Base-by-base conservation (phyloP, 2,797 vertebrate species). In the Micropoecilia bifurca region DNA sequence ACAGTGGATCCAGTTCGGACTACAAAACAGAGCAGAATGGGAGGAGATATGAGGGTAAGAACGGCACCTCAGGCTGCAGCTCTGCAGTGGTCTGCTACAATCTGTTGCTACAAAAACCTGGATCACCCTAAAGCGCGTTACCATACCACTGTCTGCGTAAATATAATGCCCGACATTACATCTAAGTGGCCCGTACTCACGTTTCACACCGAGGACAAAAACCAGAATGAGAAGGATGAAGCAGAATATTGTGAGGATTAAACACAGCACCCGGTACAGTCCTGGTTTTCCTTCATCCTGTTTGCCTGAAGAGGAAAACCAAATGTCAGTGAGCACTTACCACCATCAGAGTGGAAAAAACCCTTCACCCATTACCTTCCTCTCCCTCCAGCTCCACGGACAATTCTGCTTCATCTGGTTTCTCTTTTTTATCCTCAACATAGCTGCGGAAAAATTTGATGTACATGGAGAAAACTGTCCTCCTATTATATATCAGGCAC, bases 361-460 rank as follows among this genome's bases (percentile, higher is more conserved):
- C 72, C 30, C 9, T 73, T 50, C 22, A 4, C 2, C 47, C 84
- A n/a, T 53, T 88, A 93, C 93, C 92, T 88, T 91, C 86, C 41
- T 78, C 72, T 3, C 45, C 79, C 6, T 86, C 77, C 78, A 93
- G 77, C 33, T 90, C 87, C 69, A 93, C 91, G 1, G 86, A 86
- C 69, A 93, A 80, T 50, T 86, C 75, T 25, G 87, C 78, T 18
- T 53, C 76, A 2, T 59, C 9, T 33, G n/a, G 71, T 7, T 90
- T 75, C 25, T 83, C 85, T 73, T 92, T 93, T 47, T 84, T 85
- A 71, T 86, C 91, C 18, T 43, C 76, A 5, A 75, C 86, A 77
- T 89, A 93, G 80, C 63, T 84, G 55, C 84, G 87, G 16, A 89
- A 95, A 13, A 96, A 92, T 91, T 95, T 94, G 28, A 96, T 90